Evolutionary conservation across 2,113 vertebrate species (phyloP).

Genomic region (Ctenodactylus gundi): DNA sequence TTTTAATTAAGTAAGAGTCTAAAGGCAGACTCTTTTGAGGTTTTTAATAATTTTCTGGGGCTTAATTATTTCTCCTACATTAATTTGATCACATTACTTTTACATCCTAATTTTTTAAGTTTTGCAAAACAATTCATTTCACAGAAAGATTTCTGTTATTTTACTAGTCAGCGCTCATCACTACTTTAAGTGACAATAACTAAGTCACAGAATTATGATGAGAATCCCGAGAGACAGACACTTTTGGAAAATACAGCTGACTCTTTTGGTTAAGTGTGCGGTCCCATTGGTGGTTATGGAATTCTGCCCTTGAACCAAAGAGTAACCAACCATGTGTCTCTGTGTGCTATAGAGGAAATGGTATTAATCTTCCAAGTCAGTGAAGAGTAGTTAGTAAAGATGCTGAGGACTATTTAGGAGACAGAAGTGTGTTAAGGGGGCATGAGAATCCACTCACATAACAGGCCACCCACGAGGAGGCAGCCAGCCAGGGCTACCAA

Average conservation of each 20-base stretch:
- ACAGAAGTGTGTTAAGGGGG: no score
- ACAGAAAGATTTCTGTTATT: neutral
- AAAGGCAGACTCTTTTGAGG: neutral
- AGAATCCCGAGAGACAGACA: neutral
- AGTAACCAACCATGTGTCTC: neutral
- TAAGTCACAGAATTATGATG: neutral
- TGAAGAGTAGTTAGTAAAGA: neutral
- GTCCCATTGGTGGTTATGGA: neutral
- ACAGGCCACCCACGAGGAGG: neutral
- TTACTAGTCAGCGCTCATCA: neutral
- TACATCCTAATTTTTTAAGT: neutral
- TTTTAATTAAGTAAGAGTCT: neutral
- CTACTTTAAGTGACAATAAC: neutral
- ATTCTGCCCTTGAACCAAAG: neutral
- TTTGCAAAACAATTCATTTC: constrained; percentile 13
- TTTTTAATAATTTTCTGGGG: neutral
- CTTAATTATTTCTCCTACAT: neutral
- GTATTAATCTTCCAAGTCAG: neutral
- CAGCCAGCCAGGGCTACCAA: fast-evolving
- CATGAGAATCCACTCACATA: fast-evolving
- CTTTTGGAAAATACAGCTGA: neutral
- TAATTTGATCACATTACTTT: neutral
- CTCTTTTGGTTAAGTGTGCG: neutral
- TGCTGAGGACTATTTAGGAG: neutral
- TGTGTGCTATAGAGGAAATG: neutral